phyloP scores from a whole-genome alignment of 2,113 vertebrate species.

The Lonchura striata region DNA sequence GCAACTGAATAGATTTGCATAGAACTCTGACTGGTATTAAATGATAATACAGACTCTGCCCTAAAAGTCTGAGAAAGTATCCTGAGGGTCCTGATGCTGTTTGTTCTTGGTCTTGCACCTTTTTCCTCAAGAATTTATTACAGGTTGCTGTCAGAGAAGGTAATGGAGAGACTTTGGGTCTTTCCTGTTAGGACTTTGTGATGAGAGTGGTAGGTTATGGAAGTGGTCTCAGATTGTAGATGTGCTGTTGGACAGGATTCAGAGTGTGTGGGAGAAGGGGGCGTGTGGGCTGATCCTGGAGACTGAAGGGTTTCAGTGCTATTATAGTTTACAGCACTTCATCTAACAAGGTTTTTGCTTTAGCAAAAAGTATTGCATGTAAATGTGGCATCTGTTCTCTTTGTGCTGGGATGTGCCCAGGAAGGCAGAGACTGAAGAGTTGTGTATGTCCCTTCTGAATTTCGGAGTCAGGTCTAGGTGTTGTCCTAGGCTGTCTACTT shows the following conservation, averaged over 20 bases:
- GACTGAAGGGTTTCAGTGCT: not conserved
- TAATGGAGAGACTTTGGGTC: not conserved
- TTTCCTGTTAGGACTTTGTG: not conserved
- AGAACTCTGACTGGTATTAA: not conserved
- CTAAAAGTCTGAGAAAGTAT: not conserved
- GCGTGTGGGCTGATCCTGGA: not conserved
- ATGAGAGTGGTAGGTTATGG: not conserved
- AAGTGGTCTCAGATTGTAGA: not conserved
- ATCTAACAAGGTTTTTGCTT: not conserved
- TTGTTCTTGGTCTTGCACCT: not conserved
- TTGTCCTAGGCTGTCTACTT: not conserved
- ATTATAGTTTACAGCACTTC: not conserved
- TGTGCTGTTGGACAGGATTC: not conserved
- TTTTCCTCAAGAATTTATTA: not conserved
- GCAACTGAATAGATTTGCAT: not conserved
- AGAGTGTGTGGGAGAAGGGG: not conserved
- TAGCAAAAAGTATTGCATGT: not conserved
- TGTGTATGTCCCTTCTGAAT: not conserved
- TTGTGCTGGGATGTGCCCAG: accelerated
- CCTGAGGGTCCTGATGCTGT: not conserved
- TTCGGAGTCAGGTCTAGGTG: not conserved
- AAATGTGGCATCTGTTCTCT: not conserved
- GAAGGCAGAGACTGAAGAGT: accelerated
- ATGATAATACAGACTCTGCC: not conserved
- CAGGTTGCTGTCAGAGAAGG: not conserved